A percentile compares a stretch with the other conserved stretches of the same genome.
Evolutionary conservation across 2,797 vertebrate genomes (phyloP).

Genomic region (Paguma larvata): DNA sequence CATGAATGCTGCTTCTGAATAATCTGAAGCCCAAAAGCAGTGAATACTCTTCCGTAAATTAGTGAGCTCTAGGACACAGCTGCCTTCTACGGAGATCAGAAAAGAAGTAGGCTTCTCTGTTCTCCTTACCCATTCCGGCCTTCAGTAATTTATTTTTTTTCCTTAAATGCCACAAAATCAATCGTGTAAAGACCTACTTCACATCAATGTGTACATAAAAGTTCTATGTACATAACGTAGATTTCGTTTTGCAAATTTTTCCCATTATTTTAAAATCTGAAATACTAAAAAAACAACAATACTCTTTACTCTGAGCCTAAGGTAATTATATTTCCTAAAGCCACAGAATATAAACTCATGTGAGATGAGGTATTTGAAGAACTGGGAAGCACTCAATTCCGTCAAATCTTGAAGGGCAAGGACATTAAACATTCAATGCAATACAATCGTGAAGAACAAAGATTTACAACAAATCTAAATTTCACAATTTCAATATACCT

Average conservation of each 20-base stretch:
- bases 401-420: not conserved
- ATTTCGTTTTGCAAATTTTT: not conserved
- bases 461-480: not conserved
- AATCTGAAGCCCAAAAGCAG: not conserved
- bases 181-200: not conserved
- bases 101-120: not conserved
- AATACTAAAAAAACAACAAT: not conserved
- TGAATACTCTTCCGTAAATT: not conserved
- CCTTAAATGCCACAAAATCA: not conserved
- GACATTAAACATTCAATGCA: not conserved
- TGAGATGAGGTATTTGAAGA: not conserved
- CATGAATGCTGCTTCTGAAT: not conserved
- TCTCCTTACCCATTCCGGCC: not conserved
- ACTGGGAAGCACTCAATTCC: not conserved
- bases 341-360: not conserved
- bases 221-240: not conserved
- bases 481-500: constrained; percentile 6
- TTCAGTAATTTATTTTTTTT: not conserved
- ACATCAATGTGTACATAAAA: not conserved
- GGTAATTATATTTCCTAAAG: not conserved
- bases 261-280: not conserved
- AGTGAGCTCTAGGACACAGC: not conserved
- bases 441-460: not conserved
- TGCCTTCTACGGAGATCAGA: not conserved
- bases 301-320: not conserved